Evolutionary conservation across 2,797 vertebrate genomes (phyloP).

Genomic region (Mycteria americana): DNA sequence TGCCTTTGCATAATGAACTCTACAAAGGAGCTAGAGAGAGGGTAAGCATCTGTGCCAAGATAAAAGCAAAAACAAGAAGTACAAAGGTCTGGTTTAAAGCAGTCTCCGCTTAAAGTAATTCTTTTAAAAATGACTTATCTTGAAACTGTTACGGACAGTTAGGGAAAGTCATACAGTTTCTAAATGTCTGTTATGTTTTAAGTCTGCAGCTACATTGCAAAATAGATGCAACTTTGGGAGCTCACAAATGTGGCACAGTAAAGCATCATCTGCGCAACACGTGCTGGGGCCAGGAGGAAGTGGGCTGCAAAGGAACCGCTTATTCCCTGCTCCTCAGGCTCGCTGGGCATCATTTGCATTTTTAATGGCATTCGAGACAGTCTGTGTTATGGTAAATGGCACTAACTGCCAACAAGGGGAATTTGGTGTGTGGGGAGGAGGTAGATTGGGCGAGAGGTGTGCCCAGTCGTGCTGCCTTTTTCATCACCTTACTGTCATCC

Average conservation of each 20-base stretch:
- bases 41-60: constrained; percentile 35
- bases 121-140: constrained; percentile 49
- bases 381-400: neutral
- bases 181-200: constrained; percentile 34
- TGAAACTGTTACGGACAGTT: constrained; percentile 55
- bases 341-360: neutral
- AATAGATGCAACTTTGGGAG: neutral
- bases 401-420: neutral
- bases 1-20: constrained; percentile 60
- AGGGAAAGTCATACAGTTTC: constrained; percentile 54
- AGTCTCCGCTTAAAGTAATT: constrained; percentile 9
- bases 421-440: neutral
- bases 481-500: neutral
- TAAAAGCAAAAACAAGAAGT: constrained; percentile 55
- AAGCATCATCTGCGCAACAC: neutral
- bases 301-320: neutral
- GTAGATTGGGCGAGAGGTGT: neutral
- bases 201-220: neutral
- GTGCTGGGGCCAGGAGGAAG: neutral
- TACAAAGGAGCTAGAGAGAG: constrained; percentile 29
- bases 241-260: neutral
- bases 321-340: neutral
- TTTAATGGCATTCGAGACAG: neutral
- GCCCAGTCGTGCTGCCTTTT: neutral
- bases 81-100: constrained; percentile 36